phyloP scores from a whole-genome alignment of 2,113 vertebrate genomes.

The Trinectes maculatus region DNA sequence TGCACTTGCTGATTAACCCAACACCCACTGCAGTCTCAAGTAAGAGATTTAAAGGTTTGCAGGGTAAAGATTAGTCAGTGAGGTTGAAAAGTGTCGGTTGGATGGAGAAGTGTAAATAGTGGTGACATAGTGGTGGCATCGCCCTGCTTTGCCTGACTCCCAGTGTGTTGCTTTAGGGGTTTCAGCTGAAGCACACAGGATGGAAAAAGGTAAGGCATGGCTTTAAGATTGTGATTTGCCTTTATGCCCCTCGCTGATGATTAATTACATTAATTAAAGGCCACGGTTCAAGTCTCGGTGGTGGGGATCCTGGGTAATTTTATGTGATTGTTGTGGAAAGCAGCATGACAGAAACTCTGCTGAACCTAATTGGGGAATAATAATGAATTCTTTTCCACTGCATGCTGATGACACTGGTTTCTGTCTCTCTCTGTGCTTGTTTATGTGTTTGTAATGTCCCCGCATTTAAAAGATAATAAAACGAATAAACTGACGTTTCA shows the following conservation, averaged over 20 bases:
- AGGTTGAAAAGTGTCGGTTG: too few species aligned
- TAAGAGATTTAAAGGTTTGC: conserved; percentile 15
- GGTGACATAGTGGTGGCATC: conserved; percentile 11
- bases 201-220: conserved; percentile 75
- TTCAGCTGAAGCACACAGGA: conserved; percentile 39
- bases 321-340: conserved; percentile 11
- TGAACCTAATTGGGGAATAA: conserved; percentile 14
- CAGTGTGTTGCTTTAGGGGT: conserved; percentile 74
- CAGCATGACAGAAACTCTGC: not conserved
- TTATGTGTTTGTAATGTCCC: not conserved
- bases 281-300: conserved; percentile 9
- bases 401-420: conserved; percentile 15
- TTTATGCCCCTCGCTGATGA: conserved; percentile 24
- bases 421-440: conserved; percentile 2
- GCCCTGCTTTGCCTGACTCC: conserved; percentile 73
- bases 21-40: not conserved
- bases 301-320: conserved; percentile 32
- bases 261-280: conserved; percentile 23
- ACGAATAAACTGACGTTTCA: conserved; percentile 58
- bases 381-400: not conserved
- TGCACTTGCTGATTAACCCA: not conserved
- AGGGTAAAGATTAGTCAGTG: conserved; percentile 14
- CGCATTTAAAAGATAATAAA: not conserved
- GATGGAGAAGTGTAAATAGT: conserved; percentile 11
- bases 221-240: conserved; percentile 46